Evolutionary conservation across 2,797 vertebrate species (phyloP), one percentile per base, ranked within the genome.

Genomic region (Onychomys torridus): DNA sequence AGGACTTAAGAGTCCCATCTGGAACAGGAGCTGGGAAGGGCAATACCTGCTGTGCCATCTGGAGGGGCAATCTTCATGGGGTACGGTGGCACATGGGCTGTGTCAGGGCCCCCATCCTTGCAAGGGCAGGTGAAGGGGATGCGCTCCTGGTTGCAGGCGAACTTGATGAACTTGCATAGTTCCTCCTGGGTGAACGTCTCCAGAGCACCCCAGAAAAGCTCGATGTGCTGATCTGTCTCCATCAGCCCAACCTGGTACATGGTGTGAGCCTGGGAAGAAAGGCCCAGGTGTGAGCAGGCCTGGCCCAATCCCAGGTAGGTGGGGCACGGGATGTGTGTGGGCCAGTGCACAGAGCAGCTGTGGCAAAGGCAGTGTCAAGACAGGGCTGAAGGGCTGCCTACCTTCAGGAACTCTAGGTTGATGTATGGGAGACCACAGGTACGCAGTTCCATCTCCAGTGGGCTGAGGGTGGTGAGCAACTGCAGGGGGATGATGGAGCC

Each of bases 181-280:
- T 99, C 99, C 98, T 99, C 99, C 98, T 99, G 99, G 0, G 99
- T 99, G 98, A 99, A 99, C 98, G 99, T 99, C 98, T 99, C 99
- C 97, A 99, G 96, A 0, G 99, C 99, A 0, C 99, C 99, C 99
- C 99, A 99, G 99, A 99, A 99, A 97, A 99, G 99, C 98, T 99
- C 99, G 0, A 99, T 99, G 98, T 99, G 99, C 98, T 99, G 99
- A 97, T 99, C 99, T 0, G 99, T 99, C 98, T 99, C 99, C 99
- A 99, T 99, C 97, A 99, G 98, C 17, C 99, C 99, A 96, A 99
- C 99, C 98, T 99, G 99, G 98, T 99, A 99, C 99, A 99, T 99
- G 95, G 99, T 99, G 98, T 99, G 99, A 90, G 99, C 99, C 99
- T 99, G 86, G 37, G 75, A 63, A 75, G 76, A 82, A 10, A 88